Base-by-base conservation (phyloP, 2,888 invertebrate species). In the Tetragnatha montana region DNA sequence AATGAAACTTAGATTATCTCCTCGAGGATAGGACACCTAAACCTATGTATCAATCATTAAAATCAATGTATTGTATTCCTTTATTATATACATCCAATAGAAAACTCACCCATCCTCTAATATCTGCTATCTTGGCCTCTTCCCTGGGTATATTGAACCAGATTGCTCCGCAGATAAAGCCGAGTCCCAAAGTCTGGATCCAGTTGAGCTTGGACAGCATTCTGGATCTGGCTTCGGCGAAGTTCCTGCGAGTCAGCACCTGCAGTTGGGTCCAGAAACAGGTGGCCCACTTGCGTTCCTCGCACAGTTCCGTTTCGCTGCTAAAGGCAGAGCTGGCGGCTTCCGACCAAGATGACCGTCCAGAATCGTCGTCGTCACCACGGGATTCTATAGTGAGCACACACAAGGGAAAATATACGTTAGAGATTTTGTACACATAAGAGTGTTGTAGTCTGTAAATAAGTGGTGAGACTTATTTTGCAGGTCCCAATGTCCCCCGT, bases 191-290 rank as follows among this genome's bases (percentile, higher is more conserved):
- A 4, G 96, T 96, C 94, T 97, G 96, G 88, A 96, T 94, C 95
- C 96, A 96, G 93, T 96, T 96, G 91, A 96, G 93, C 93, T 96
- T 96, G 79, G 96, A 96, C 81, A 96, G 93, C 95, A 97, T 96
- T 87, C 96, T 94, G 10, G 96, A 96, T 92, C 95, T 94, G 50
- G 96, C 96, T 94, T 96, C 96, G 93, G 95, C 95, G 93, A 96
- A 96, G 93, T 96, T 96, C 90, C 97, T 94, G 93, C 96, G 95
- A 74, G 96, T 96, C 91, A 97, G 94, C 91, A 96, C 96, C 94
- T 95, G 95, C 93, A 96, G 96, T 93, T 97, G 96, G 14, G 96
- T 96, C 94, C 95, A 95, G 93, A 96, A 96, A 91, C 95, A 95
- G n/a, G 96, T 96, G 80, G 96, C 96, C 95, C 96, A 96, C 89